phyloP scores from a whole-genome alignment of 2,888 invertebrate species.

The Metacarcinus magister region DNA sequence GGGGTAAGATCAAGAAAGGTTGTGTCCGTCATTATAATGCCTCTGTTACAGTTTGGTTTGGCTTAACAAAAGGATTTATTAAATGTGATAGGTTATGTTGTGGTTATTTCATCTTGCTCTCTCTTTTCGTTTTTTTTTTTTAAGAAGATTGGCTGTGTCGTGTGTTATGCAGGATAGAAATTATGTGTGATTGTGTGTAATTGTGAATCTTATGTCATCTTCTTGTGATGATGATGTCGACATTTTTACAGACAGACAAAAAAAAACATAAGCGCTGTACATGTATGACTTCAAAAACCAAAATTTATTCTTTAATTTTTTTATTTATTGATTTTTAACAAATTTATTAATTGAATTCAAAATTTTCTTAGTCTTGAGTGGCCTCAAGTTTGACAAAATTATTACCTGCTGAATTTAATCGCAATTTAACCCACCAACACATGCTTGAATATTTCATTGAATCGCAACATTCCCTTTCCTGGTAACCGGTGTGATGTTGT shows the following conservation, averaged over 20 bases:
- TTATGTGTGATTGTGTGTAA: neutral
- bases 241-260: neutral
- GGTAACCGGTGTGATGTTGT: neutral
- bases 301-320: no score
- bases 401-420: neutral
- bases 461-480: slow-evolving; percentile 19
- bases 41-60: neutral
- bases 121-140: neutral
- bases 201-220: neutral
- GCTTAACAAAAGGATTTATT: neutral
- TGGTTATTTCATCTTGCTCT: neutral
- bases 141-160: neutral
- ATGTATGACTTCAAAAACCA: neutral
- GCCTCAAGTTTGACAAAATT: neutral
- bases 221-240: neutral
- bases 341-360: no score
- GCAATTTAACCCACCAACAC: neutral
- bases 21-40: slow-evolving; percentile 5
- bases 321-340: no score
- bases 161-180: neutral
- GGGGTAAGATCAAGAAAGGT: neutral
- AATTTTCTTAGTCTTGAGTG: no score
- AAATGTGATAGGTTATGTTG: neutral
- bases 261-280: neutral
- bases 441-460: neutral